Evolutionary conservation across 1,140 invertebrate genomes (phyloP), one percentile per base, ranked within the genome.

Genomic region (Ceratitis capitata): DNA sequence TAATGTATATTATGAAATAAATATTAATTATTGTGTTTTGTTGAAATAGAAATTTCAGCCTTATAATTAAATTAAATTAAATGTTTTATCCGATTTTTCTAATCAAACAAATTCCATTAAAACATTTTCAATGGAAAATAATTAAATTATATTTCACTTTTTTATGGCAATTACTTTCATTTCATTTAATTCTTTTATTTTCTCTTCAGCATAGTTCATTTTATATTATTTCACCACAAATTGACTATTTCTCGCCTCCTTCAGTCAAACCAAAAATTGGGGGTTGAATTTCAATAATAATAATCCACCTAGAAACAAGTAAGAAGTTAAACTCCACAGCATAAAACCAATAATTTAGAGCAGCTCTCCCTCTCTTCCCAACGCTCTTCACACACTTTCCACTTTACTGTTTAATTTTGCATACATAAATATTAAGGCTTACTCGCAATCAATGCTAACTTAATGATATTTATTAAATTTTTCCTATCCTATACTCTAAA

Each of bases 321-420:
- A 56, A 64, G 35, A 45, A 78, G 35, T 78, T 45, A 35, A 42
- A 19, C 16, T 23, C 69, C 42, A 26, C 2, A 23, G 23, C 35
- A 78, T 78, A 78, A 78, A 78, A 78, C 69, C 69, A 78, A 78
- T 78, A 78, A 78, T 78, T 78, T 78, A 45, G 42, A n/a, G 10
- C 42, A 45, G 35, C 39, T n/a, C 69, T 78, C 19, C 35, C 12
- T 39, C 14, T 16, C n/a, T n/a, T n/a, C n/a, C n/a, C n/a, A n/a
- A 64, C 3, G 12, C 12, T n/a, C n/a, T n/a, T n/a, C n/a, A n/a
- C n/a, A n/a, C n/a, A n/a, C n/a, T 35, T 45, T 4, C 69, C 39
- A 78, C 69, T 78, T 78, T n/a, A 19, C 39, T 47, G 69, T 3
- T 35, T 78, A 78, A 78, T 78, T 78, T 78, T 47, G 69, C 69